phyloP scores from a whole-genome alignment of 2,113 vertebrate species.

The Redunca redunca region DNA sequence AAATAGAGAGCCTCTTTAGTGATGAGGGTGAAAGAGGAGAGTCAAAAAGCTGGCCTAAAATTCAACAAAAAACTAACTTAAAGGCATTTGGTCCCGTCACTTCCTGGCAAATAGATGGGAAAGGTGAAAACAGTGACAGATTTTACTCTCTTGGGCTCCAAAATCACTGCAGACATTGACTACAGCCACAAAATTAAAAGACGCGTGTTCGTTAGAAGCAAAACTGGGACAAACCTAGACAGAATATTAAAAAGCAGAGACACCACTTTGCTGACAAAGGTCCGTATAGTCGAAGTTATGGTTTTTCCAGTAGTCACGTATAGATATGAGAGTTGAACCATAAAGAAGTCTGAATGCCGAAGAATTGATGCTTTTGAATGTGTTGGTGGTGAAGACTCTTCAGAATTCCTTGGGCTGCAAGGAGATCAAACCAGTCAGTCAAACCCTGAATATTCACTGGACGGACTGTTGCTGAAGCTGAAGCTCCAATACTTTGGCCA shows the following conservation, averaged over 20 bases:
- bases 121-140: no score
- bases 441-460: neutral
- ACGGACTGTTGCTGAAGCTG: neutral
- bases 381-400: neutral
- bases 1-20: neutral
- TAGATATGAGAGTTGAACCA: neutral
- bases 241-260: neutral
- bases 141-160: neutral
- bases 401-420: neutral
- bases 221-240: neutral
- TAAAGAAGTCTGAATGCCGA: neutral
- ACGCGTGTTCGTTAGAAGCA: neutral
- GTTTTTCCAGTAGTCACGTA: neutral
- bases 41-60: neutral
- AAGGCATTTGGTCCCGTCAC: neutral
- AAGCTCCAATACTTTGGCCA: neutral
- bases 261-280: neutral
- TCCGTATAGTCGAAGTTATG: neutral
- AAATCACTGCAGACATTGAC: neutral
- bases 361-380: neutral
- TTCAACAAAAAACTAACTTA: neutral
- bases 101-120: neutral
- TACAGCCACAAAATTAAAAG: neutral
- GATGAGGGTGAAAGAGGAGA: neutral
- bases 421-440: neutral